Evolutionary conservation across 2,888 invertebrate species (phyloP).

Genomic region (Drosophila colorata): DNA sequence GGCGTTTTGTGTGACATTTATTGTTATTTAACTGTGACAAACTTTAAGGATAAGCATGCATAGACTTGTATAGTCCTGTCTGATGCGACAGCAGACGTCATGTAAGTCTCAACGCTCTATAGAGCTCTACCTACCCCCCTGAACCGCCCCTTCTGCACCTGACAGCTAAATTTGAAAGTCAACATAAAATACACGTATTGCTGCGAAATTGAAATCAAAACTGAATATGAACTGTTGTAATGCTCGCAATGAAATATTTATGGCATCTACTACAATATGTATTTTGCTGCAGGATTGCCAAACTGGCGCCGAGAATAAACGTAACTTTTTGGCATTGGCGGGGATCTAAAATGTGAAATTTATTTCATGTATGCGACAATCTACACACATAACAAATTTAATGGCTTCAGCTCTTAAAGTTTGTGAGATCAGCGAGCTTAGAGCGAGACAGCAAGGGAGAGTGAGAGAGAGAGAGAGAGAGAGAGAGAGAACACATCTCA

Average conservation of each 20-base stretch:
- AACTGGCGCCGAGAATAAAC: not conserved
- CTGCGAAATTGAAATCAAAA: constrained; percentile 55
- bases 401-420: constrained; percentile 1
- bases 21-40: constrained; percentile 81
- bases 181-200: constrained; percentile 52
- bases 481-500: too few species aligned
- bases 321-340: not conserved
- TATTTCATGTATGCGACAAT: not conserved
- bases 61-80: constrained; percentile 53
- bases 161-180: constrained; percentile 47
- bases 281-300: constrained; percentile 14
- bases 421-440: not conserved
- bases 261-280: constrained; percentile 27
- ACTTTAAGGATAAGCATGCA: constrained; percentile 76
- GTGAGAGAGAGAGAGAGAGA: not conserved
- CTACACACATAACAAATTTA: not conserved
- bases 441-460: not conserved
- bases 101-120: constrained; percentile 32
- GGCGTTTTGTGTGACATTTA: constrained; percentile 80
- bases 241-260: constrained; percentile 53
- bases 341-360: not conserved
- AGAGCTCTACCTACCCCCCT: not conserved
- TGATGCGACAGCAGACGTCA: constrained; percentile 52
- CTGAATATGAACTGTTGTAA: constrained; percentile 48
- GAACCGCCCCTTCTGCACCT: not conserved